A percentile compares a stretch with the other conserved stretches of the same genome.
Evolutionary conservation across 2,797 vertebrate species (phyloP).

Genomic region (Tympanoctomys barrerae): DNA sequence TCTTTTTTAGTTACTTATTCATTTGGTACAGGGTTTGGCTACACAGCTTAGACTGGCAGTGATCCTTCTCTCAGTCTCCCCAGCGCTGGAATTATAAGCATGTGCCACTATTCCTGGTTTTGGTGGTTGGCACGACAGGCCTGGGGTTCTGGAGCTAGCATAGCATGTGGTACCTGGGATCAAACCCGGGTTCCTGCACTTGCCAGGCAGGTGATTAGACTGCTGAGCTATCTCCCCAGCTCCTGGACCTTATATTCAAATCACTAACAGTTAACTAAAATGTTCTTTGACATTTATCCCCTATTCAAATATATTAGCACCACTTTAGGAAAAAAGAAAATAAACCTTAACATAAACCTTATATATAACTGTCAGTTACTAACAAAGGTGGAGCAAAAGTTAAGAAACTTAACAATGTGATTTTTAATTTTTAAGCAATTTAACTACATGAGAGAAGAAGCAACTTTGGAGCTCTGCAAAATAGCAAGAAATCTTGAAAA

Average conservation of each 20-base stretch:
- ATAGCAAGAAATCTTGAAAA: slow-evolving; percentile 34
- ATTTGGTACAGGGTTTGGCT: no score
- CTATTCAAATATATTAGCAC: not conserved
- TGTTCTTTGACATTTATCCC: slow-evolving; percentile 35
- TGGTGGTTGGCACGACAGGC: no score
- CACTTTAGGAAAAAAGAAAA: not conserved
- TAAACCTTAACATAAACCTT: slow-evolving; percentile 58
- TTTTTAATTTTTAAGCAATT: slow-evolving; percentile 35
- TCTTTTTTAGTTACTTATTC: no score
- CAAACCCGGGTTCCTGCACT: no score
- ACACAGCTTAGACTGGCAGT: no score
- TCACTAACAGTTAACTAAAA: slow-evolving; percentile 51
- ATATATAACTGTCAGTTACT: slow-evolving; percentile 33
- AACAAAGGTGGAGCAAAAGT: not conserved
- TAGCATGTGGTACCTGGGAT: no score
- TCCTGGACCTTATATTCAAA: not conserved
- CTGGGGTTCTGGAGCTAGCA: no score
- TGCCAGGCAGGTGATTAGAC: no score
- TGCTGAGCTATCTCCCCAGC: no score
- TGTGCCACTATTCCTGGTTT: no score
- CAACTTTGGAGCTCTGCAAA: slow-evolving; percentile 10
- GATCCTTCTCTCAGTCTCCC: no score
- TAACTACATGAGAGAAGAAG: not conserved
- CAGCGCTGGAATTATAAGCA: no score
- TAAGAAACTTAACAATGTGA: slow-evolving; percentile 31